Conservation (phyloP, 2,113 vertebrate genomes). For the Rhinolophus ferrumequinum region DNA sequence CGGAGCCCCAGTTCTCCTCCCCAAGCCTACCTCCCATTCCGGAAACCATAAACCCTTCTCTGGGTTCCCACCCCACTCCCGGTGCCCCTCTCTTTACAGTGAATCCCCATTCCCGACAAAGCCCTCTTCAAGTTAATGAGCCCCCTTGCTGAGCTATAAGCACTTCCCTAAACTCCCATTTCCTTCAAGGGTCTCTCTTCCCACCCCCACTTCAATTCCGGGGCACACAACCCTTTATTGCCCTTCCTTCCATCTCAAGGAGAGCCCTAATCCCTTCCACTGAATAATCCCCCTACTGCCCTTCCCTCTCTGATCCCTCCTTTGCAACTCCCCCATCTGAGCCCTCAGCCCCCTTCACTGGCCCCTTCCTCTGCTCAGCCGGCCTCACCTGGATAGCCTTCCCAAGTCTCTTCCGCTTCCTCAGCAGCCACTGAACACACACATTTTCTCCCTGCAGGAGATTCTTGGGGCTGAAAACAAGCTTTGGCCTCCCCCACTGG, state of each 20-base stretch:
- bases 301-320: not conserved
- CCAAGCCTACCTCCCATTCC: not conserved
- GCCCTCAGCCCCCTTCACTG: not conserved
- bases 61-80: not conserved
- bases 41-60: not conserved
- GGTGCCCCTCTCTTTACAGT: not conserved
- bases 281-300: not conserved
- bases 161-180: not conserved
- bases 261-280: not conserved
- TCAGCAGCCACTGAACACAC: not conserved
- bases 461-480: not conserved
- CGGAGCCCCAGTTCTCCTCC: not conserved
- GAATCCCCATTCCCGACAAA: not conserved
- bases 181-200: not conserved
- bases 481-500: not conserved
- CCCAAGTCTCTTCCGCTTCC: not conserved
- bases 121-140: not conserved
- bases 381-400: not conserved
- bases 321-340: not conserved
- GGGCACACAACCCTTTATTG: not conserved
- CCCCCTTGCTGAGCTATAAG: not conserved
- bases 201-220: not conserved
- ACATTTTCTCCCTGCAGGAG: slow-evolving; percentile 4
- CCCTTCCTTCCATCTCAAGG: too few species aligned
- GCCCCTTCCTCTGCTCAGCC: not conserved